Conservation (phyloP, 92 coral and sea anemone species). For the Heliopora coerulea region DNA sequence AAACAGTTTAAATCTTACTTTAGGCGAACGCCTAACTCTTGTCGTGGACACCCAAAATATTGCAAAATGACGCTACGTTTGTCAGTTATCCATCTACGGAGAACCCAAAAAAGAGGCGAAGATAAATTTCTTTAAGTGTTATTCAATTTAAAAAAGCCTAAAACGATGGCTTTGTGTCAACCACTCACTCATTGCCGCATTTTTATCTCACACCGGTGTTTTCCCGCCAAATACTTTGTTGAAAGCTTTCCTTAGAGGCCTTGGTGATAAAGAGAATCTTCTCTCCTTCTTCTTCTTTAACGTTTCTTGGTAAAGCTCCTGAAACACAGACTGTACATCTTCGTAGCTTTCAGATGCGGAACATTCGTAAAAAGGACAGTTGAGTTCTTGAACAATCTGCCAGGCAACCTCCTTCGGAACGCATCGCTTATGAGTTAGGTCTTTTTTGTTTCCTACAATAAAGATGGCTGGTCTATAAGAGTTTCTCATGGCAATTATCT, state of each 20-base stretch:
- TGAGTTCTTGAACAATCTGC: slow-evolving; percentile 46
- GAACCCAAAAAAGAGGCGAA: too few relatives aligned
- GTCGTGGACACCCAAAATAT: too few relatives aligned
- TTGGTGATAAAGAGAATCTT: slow-evolving; percentile 65
- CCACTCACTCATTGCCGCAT: too few relatives aligned
- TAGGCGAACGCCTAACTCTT: too few relatives aligned
- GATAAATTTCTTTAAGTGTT: too few relatives aligned
- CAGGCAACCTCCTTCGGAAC: slow-evolving; percentile 41
- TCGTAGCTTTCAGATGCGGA: slow-evolving; percentile 70
- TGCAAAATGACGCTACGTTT: too few relatives aligned
- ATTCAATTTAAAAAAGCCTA: too few relatives aligned
- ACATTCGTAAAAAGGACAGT: slow-evolving; percentile 65
- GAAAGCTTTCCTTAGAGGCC: slow-evolving; percentile 68
- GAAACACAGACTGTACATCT: slow-evolving; percentile 57
- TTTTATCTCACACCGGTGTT: slow-evolving; percentile 9
- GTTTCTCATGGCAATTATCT: slow-evolving; percentile 52
- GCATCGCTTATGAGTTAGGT: slow-evolving; percentile 65
- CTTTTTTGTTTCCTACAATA: slow-evolving; percentile 72
- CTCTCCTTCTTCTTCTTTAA: slow-evolving; percentile 61
- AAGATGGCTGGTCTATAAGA: slow-evolving; percentile 54
- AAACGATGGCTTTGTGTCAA: too few relatives aligned
- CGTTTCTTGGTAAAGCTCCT: slow-evolving; percentile 69
- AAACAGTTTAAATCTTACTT: too few relatives aligned
- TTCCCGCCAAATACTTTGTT: slow-evolving; percentile 72
- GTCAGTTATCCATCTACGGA: too few relatives aligned